Conservation (phyloP, 2,797 vertebrate species). For the Halcyon leucocephala region DNA sequence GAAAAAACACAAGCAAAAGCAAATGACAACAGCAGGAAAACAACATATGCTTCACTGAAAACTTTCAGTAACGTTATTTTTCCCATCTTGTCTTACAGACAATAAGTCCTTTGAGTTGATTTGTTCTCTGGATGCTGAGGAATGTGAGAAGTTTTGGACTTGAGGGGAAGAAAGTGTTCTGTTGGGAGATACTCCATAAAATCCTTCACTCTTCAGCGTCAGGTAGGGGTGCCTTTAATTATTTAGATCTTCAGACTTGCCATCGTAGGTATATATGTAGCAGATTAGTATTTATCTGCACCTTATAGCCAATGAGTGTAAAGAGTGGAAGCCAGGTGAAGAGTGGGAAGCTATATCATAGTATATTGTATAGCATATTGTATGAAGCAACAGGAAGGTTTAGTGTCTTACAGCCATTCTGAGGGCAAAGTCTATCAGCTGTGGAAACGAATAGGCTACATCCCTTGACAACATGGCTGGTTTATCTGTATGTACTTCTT, state of each 20-base stretch:
- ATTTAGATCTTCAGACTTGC: neutral
- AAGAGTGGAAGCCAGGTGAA: neutral
- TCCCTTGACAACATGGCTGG: neutral
- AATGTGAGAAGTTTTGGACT: neutral
- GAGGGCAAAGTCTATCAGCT: neutral
- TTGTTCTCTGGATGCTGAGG: neutral
- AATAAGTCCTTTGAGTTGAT: neutral
- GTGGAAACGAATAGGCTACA: neutral
- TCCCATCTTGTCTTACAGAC: neutral
- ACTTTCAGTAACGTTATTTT: neutral
- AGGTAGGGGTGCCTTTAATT: neutral
- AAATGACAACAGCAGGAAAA: neutral
- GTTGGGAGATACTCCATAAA: neutral
- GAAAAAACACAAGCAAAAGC: neutral
- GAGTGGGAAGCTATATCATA: accelerated
- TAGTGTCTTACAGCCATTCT: neutral
- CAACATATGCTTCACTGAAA: neutral
- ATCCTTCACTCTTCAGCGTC: neutral
- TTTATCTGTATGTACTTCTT: neutral
- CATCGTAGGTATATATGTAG: neutral
- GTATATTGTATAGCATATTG: neutral
- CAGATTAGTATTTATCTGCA: neutral
- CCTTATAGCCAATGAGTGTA: neutral
- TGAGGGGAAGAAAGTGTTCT: neutral
- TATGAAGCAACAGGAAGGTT: neutral